Base-by-base conservation (phyloP, 2,113 vertebrate genomes). In the Hyla sarda region DNA sequence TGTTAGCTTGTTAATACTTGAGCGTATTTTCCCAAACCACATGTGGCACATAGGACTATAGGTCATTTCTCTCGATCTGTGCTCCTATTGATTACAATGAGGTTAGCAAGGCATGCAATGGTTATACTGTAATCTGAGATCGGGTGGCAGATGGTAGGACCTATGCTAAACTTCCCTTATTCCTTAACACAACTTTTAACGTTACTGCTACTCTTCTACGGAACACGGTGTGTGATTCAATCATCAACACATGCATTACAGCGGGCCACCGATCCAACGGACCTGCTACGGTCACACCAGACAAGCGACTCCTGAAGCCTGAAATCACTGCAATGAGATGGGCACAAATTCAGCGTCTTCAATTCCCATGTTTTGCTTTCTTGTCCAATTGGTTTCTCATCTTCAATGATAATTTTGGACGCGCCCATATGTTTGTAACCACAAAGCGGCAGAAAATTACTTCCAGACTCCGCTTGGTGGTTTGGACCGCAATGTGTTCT, bases 231-330 rank as follows among this genome's bases (percentile, higher is more conserved):
- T 82, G 78, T 87, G 89, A 88, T 91, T 91, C 80, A 79, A 21
- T 72, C 60, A 88, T 88, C 80, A 89, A 91, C 88, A 89, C 90
- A 87, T 87, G 87, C n/a, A 83, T 34, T 82, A 4, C 69, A 89
- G 45, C 34, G 50, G 56, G 52, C 17, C n/a, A 16, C 69, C 78
- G 5, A 41, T 41, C 14, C 3, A 28, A 81, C 23, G 19, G 56
- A 62, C 58, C 56, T 7, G n/a, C 5, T 21, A 45, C 13, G 60
- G 56, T 34, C 78, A 32, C 48, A 54, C 50, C 48, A 62, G 37
- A 62, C n/a, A 60, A 62, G 28, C n/a, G 56, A 65, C 78, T 28
- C 78, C 58, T 81, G 78, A 81, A 81, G 58, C 78, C 16, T 37
- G 58, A 12, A 37, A 81, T 81, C 78, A 81, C 78, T 62, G 78